Evolutionary conservation across 1,140 invertebrate species (phyloP), one percentile per base, ranked within the genome.

Genomic region (Cecropterus lyciades): DNA sequence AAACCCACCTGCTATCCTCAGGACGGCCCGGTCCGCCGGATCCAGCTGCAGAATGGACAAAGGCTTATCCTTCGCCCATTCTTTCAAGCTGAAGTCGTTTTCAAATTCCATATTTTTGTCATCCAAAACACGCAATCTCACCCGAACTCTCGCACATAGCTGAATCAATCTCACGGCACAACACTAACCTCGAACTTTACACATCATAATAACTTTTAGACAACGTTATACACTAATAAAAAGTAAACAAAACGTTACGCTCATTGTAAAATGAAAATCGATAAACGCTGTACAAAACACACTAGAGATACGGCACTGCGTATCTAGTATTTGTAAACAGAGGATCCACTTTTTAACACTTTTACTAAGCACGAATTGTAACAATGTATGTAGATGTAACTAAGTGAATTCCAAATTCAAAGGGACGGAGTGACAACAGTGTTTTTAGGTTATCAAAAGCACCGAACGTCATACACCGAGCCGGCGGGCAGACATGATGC

Each of bases 41-140:
- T 98, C 97, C 83, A 99, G 94, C 92, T 99, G 98, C 48, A 99
- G 94, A 85, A 99, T 98, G 91, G 97, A 97, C 79, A 99, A 94
- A 71, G 98, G 98, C 93, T 98, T 98, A 92, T 98, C 97, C 94
- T 97, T 97, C 75, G 97, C 97, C 98, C 98, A 98, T 94, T 98
- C 97, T 93, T 98, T 97, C 89, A 98, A 94, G 86, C 96, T 97
- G 80, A 95, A 95, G 87, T 96, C 96, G 80, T 95, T 94, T 85
- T 96, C 95, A 89, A 96, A 97, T 94, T 96, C 96, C 96, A 97
- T 96, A 76, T 89, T 91, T 85, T 81, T 91, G 87, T 89, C 84
- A 90, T 91, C 87, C 89, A 91, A 87, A 89, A 88, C 84, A 85
- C 85, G 83, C 75, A 89, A 79, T 84, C 79, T 84, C 78, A 81